Evolutionary conservation across 2,888 invertebrate species (phyloP), one percentile per base, ranked within the genome.

Genomic region (Mesopsocus fuscifrons): DNA sequence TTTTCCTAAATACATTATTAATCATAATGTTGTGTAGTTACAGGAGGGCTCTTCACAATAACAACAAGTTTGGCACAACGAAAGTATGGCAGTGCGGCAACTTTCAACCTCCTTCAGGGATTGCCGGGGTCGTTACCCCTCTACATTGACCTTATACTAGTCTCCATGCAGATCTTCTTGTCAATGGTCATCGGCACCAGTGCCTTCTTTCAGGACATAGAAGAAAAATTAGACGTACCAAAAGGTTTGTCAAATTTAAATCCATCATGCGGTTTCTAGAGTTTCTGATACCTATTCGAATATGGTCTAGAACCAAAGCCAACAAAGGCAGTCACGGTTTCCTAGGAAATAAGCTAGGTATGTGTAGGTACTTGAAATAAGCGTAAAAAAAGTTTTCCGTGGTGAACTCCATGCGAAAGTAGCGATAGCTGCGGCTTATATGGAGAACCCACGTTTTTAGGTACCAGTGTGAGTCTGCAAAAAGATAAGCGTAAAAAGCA

Each of bases 171-270:
- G 56, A 65, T 85, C 1, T 77, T 78, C 51, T 62, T 84, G 33
- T 82, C 83, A 3, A 77, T 77, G 48, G 80, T 76, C 0, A 73
- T 85, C 3, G 73, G 81, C 5, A 78, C 78, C 53, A 81, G 81
- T 1, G 79, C 85, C 0, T 67, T 89, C 16, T 80, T 81, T 55
- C 79, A 85, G 55, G 81, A 88, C 50, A 60, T 88, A 26, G 89
- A 91, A 57, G 80, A 84, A 51, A 64, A 71, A 42, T 63, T 87
- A 13, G 69, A 68, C 18, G 69, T 89, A 45, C 73, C 81, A 1
- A 71, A 75, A 68, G 67, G 88, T 84, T 61, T 54, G 63, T 56
- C 20, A 17, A 33, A 11, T 15, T 17, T 22, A 13, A 26, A 3
- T n/a, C n/a, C n/a, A n/a, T n/a, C n/a, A n/a, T n/a, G n/a, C n/a